These are phyloP conservation scores for Hoplodrina blanda DNA, from an alignment of 2,888 invertebrate species.

Conservation along the genomic window DNA sequence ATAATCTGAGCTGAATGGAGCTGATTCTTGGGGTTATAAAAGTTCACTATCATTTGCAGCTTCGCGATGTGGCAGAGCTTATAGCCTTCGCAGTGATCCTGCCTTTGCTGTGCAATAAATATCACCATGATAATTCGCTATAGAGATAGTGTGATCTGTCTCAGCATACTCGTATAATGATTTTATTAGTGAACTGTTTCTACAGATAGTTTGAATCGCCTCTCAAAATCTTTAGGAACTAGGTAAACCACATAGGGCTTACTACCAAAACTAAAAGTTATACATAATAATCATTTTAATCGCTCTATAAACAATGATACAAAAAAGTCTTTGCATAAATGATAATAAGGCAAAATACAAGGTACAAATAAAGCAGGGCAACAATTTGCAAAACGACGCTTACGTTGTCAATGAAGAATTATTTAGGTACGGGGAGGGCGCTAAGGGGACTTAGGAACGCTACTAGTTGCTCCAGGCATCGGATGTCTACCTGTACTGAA, in stretches of 20 bases:
- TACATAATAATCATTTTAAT: too few species aligned
- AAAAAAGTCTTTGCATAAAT: not conserved
- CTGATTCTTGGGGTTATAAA: not conserved
- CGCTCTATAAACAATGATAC: too few species aligned
- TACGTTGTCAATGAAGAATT: slow-evolving; percentile 41
- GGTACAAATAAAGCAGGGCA: not conserved
- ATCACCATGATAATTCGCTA: slow-evolving; percentile 15
- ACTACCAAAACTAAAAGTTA: not conserved
- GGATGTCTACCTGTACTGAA: slow-evolving; percentile 20
- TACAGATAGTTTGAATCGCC: too few species aligned
- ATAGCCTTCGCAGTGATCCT: not conserved
- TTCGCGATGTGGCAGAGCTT: not conserved
- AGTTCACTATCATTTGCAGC: not conserved
- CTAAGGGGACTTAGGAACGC: slow-evolving; percentile 12
- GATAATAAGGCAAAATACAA: slow-evolving; percentile 2
- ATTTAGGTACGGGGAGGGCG: slow-evolving; percentile 24
- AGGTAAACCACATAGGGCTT: not conserved
- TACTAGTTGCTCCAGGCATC: slow-evolving; percentile 33
- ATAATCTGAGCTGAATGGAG: not conserved
- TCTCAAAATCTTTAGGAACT: not conserved
- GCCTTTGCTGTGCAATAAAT: not conserved
- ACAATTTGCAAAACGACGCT: slow-evolving; percentile 15
- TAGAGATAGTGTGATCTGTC: not conserved
- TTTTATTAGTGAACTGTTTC: not conserved
- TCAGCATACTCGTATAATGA: not conserved